Evolutionary conservation across 2,113 vertebrate species (phyloP).

Genomic region (Pica pica): DNA sequence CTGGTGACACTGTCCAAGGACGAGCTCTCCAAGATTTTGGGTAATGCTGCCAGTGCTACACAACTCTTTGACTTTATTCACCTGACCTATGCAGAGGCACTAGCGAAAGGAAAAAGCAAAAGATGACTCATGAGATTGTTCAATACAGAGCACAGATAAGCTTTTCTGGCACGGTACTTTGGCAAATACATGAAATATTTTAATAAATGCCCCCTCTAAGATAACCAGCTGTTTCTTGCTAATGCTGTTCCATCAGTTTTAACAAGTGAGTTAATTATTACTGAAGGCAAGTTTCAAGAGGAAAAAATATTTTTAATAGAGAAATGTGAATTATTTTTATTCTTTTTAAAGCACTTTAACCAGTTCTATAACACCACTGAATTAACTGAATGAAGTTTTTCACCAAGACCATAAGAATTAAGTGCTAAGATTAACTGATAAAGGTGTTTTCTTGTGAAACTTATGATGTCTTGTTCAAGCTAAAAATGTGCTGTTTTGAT

Average conservation of each 20-base stretch:
- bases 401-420: background rate
- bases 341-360: background rate
- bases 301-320: background rate
- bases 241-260: background rate
- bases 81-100: conserved; percentile 65
- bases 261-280: background rate
- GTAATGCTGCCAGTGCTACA: conserved; percentile 75
- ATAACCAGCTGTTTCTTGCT: background rate
- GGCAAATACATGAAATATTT: background rate
- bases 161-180: background rate
- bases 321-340: background rate
- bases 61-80: conserved; percentile 90
- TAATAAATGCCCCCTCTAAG: background rate
- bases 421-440: background rate
- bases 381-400: background rate
- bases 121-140: conserved; percentile 38
- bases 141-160: background rate
- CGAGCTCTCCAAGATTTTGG: conserved; percentile 76
- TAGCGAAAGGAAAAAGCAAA: conserved; percentile 59
- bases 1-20: conserved; percentile 80
- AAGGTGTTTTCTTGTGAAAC: background rate
- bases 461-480: background rate
- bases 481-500: background rate
- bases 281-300: background rate
- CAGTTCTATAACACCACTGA: background rate